Percentiles rank a stretch among this genome's conserved stretches.
These are phyloP conservation scores for Agrypnus murinus DNA, from an alignment of 2,888 invertebrate species.

Conservation along the genomic window DNA sequence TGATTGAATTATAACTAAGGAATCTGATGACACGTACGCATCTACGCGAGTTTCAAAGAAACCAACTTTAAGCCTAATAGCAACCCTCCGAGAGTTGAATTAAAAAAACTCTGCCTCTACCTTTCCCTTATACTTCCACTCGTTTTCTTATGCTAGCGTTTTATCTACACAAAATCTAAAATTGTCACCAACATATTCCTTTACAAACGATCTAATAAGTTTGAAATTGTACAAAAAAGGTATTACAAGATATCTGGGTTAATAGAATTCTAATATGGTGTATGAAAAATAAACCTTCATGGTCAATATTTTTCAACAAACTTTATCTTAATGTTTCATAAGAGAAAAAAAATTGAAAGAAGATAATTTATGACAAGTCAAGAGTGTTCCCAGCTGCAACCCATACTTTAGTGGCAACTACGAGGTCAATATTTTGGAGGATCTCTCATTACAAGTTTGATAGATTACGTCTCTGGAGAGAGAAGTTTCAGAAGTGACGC, in stretches of 20 bases:
- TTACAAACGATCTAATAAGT: no score
- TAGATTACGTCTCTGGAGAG: constrained; percentile 47
- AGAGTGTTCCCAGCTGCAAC: constrained; percentile 28
- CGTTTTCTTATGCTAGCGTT: neutral
- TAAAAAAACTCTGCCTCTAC: constrained; percentile 10
- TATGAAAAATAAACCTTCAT: no score
- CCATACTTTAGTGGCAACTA: constrained; percentile 32
- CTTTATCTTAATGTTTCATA: no score
- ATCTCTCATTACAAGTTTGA: constrained; percentile 48
- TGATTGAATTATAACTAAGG: constrained; percentile 20
- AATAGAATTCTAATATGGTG: no score
- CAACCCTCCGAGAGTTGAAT: constrained; percentile 16
- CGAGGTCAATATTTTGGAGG: constrained; percentile 43
- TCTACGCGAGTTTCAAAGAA: neutral
- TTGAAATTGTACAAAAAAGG: no score
- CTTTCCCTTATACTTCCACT: neutral
- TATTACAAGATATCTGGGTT: no score
- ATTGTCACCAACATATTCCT: no score
- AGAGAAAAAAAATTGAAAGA: constrained; percentile 21
- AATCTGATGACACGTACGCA: constrained; percentile 18
- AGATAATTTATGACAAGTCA: constrained; percentile 29
- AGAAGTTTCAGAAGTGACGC: constrained; percentile 44
- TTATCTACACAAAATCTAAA: no score
- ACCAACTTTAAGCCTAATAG: constrained; percentile 6
- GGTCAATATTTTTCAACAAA: no score